These are phyloP conservation scores for Bombyx mori DNA, from an alignment of 1,140 invertebrate species.

Conservation along the genomic window ASM3026992v2 NC_085122.1:1023001-1023500, in stretches of 20 bases:
- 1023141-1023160: slow-evolving; percentile 77
- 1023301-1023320: slow-evolving; percentile 83
- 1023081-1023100: slow-evolving; percentile 84
- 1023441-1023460: slow-evolving; percentile 79
- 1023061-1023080: slow-evolving; percentile 86
- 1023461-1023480: slow-evolving; percentile 78
- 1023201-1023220: slow-evolving; percentile 73
- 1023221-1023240: slow-evolving; percentile 82
- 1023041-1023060: slow-evolving; percentile 76
- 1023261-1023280: slow-evolving; percentile 82
- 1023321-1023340: slow-evolving; percentile 72
- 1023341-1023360: slow-evolving; percentile 78
- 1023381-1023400: slow-evolving; percentile 91
- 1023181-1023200: slow-evolving; percentile 72
- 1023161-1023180: slow-evolving; percentile 77
- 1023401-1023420: slow-evolving; percentile 86
- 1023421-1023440: slow-evolving; percentile 77
- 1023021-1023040: slow-evolving; percentile 54
- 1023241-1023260: slow-evolving; percentile 85
- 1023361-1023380: slow-evolving; percentile 84
- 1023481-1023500: slow-evolving; percentile 76
- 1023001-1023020: slow-evolving; percentile 73
- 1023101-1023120: slow-evolving; percentile 76
- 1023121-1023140: slow-evolving; percentile 81
- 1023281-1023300: slow-evolving; percentile 91